Evolutionary conservation across 2,888 invertebrate genomes (phyloP).

Genomic region (Bombylius major): DNA sequence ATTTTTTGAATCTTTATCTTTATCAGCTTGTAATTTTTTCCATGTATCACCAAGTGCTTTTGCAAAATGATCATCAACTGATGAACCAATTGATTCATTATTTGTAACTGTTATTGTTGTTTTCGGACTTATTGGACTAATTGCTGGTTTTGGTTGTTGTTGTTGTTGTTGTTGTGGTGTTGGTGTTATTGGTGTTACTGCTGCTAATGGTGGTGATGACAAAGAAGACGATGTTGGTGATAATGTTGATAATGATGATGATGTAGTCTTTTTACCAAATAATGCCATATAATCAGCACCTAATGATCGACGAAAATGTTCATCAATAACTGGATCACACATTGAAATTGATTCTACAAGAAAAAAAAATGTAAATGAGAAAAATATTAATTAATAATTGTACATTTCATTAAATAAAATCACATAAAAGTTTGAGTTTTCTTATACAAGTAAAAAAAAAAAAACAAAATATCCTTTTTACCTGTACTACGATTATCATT

Average conservation of each 20-base stretch:
- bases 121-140: conserved; percentile 15
- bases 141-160: background rate
- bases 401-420: no score
- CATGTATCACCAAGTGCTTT: conserved; percentile 80
- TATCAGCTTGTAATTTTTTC: conserved; percentile 56
- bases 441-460: background rate
- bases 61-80: conserved; percentile 85
- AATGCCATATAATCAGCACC: conserved; percentile 67
- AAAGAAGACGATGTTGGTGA: conserved; percentile 14
- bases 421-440: no score
- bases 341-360: conserved; percentile 54
- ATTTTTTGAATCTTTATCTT: conserved; percentile 15
- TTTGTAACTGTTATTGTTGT: conserved; percentile 8
- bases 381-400: background rate
- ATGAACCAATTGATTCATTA: conserved; percentile 42
- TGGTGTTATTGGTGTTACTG: conserved; percentile 20
- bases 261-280: conserved; percentile 43
- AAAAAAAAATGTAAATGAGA: background rate
- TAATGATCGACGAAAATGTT: conserved; percentile 85
- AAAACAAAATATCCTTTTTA: background rate
- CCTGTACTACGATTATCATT: conserved; percentile 28
- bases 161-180: conserved; percentile 3
- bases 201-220: conserved; percentile 20
- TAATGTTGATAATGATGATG: conserved; percentile 20
- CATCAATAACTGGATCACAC: conserved; percentile 88